A percentile compares a stretch with the other conserved stretches of the same genome.
Conservation (phyloP, 2,888 invertebrate species). For the Holacanthella duospinosa region DNA sequence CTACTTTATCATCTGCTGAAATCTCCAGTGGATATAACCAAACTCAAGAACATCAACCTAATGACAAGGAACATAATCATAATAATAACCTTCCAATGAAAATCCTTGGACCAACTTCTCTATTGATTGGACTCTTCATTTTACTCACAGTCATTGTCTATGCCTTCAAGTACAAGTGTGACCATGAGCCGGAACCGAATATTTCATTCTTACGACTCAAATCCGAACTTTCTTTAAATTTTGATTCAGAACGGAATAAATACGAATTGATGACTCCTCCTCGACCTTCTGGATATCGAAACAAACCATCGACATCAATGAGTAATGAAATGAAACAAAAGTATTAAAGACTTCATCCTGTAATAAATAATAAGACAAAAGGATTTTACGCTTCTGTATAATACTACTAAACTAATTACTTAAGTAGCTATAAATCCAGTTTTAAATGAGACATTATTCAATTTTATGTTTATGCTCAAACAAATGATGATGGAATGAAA, state of each 20-base stretch:
- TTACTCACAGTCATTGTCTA: constrained; percentile 25
- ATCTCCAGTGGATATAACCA: neutral
- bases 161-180: constrained; percentile 34
- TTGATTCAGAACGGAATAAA: constrained; percentile 27
- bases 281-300: neutral
- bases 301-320: neutral
- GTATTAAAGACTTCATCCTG: no score
- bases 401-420: no score
- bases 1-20: neutral
- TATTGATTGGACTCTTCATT: constrained; percentile 26
- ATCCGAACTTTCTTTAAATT: constrained; percentile 29
- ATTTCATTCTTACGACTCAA: constrained; percentile 30
- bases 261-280: constrained; percentile 23
- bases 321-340: no score
- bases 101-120: constrained; percentile 29
- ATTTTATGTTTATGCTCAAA: no score
- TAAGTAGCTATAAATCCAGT: no score
- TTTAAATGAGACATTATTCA: no score
- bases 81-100: constrained; percentile 22
- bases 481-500: no score
- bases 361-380: no score
- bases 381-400: no score
- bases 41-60: neutral
- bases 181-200: constrained; percentile 33
- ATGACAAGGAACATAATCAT: neutral